Evolutionary conservation across 2,797 vertebrate genomes (phyloP), one percentile per base, ranked within the genome.

Genomic region (Staurois parvus): DNA sequence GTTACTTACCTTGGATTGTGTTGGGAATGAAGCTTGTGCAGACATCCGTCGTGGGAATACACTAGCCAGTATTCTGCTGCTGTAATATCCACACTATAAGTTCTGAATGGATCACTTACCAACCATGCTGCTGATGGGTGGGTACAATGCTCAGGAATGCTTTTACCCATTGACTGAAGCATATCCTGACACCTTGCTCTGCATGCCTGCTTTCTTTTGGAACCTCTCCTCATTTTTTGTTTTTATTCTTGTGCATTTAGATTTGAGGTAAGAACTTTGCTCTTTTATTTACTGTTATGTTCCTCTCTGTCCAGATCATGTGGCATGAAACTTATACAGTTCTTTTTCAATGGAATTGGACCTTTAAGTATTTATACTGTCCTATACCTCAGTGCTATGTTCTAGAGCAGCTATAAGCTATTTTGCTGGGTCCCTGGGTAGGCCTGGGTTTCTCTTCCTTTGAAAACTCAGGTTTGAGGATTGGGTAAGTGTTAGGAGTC

Each of bases 1-100:
- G 80, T 82, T 67, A 83, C 85, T 78, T 86, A 86, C 74, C 74
- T 73, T 86, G 79, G 74, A 86, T 52, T 83, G 67, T 81, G 37
- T 78, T 72, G 72, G 66, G 66, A 66, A 77, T 56, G 32, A 68
- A 75, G 32, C 48, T 73, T 85, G 64, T 72, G 67, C 59, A 52
- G 76, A 34, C 75, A 67, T 32, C 64, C 79, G 2, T 52, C 64
- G 78, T 70, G 78, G 70, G 77, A 80, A 29, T 75, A 40, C 72
- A 75, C 26, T 78, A 78, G 48, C 62, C 64, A 64, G 52, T 67
- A 37, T 29, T 62, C 29, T 19, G 4, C 34, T 81, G 79, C 67
- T 56, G 24, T 78, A 37, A 52, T 86, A 59, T 81, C 48, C 56
- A 29, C 84, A 52, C 30, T 52, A 13, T 84, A 84, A 42, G 45